Evolutionary conservation across 2,888 invertebrate species (phyloP).

Genomic region (Parnassius apollo): DNA sequence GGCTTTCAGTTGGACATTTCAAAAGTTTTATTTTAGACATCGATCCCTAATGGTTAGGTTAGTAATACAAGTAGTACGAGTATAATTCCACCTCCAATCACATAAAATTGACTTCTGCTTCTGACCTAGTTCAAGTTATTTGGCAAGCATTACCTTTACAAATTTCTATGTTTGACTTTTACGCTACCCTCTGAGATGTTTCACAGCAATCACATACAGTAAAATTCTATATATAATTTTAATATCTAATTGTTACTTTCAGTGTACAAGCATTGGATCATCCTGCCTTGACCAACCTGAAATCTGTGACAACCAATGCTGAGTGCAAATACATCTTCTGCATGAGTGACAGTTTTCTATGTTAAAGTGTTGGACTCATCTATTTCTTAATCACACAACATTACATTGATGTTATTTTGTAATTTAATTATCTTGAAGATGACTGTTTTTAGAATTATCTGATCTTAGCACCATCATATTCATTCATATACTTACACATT

Average conservation of each 20-base stretch:
- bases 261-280: constrained; percentile 70
- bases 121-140: no score
- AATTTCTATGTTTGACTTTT: no score
- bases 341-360: constrained; percentile 51
- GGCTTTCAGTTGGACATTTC: no score
- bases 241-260: constrained; percentile 50
- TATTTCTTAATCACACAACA: constrained; percentile 53
- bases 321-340: constrained; percentile 46
- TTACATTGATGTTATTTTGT: constrained; percentile 50
- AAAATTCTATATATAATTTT: not conserved
- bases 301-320: constrained; percentile 58
- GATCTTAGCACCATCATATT: constrained; percentile 56
- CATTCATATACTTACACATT: constrained; percentile 14
- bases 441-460: constrained; percentile 47
- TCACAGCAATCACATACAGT: not conserved
- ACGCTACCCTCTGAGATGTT: no score
- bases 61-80: no score
- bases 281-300: constrained; percentile 54
- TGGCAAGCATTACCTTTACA: no score
- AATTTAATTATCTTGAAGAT: constrained; percentile 33
- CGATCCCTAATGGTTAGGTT: no score
- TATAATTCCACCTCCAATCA: no score
- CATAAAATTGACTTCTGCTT: no score
- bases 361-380: constrained; percentile 42
- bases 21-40: no score